These are phyloP conservation scores for Drosophila cognata DNA, from an alignment of 2,888 invertebrate species.

Conservation along the genomic window DNA sequence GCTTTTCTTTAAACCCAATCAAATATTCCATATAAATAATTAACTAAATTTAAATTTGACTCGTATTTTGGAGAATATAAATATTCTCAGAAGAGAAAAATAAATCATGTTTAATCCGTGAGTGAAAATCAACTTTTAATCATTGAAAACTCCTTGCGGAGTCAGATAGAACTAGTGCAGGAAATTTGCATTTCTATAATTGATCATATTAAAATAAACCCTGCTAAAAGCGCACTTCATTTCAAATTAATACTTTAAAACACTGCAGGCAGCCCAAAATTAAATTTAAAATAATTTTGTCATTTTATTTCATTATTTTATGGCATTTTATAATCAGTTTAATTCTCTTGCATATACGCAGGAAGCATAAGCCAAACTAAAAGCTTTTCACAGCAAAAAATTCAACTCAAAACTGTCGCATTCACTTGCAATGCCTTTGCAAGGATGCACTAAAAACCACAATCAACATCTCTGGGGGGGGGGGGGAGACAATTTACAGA, in stretches of 20 bases:
- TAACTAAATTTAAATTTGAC: neutral
- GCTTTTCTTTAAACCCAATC: neutral
- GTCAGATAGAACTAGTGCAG: neutral
- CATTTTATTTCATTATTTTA: neutral
- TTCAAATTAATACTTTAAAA: neutral
- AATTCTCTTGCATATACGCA: constrained; percentile 11
- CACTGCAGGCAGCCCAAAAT: neutral
- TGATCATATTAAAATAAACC: too few species aligned
- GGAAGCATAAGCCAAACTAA: constrained; percentile 30
- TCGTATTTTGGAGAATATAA: neutral
- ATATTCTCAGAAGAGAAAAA: neutral
- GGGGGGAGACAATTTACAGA: constrained; percentile 4
- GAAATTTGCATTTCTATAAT: neutral
- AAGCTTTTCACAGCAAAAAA: constrained; percentile 18
- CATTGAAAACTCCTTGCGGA: neutral
- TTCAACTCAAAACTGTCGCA: constrained; percentile 6
- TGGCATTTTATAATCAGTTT: neutral
- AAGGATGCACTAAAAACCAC: constrained; percentile 14
- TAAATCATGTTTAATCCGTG: neutral
- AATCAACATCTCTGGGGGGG: constrained; percentile 6
- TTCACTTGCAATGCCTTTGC: constrained; percentile 26
- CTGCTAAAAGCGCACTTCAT: neutral
- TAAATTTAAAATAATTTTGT: neutral
- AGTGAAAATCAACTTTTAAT: neutral
- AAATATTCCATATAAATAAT: neutral